Evolutionary conservation across 2,888 invertebrate species (phyloP).

Genomic region (Podabrus alpinus): DNA sequence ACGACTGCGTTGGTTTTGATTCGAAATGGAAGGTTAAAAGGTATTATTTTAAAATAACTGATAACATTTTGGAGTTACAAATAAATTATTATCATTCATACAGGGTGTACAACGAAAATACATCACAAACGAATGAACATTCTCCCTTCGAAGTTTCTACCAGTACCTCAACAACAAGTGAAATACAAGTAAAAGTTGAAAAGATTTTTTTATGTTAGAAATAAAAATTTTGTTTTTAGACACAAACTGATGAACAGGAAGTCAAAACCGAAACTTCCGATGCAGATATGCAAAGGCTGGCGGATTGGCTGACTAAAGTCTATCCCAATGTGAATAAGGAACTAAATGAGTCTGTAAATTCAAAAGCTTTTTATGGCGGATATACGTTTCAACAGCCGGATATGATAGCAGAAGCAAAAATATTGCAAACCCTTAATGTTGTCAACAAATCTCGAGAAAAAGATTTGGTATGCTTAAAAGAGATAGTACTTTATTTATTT

Average conservation of each 20-base stretch:
- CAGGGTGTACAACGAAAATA: slow-evolving; percentile 43
- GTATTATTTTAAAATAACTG: slow-evolving; percentile 30
- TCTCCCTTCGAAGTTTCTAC: slow-evolving; percentile 42
- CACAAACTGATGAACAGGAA: slow-evolving; percentile 52
- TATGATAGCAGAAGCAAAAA: slow-evolving; percentile 41
- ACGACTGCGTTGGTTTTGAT: slow-evolving; percentile 57
- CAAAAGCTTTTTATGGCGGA: slow-evolving; percentile 48
- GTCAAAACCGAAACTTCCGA: slow-evolving; percentile 32
- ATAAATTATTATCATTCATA: neutral
- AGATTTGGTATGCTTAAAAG: slow-evolving; percentile 19
- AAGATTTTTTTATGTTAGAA: neutral
- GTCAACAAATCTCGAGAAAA: slow-evolving; percentile 9
- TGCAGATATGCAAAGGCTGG: slow-evolving; percentile 56
- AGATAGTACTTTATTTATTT: neutral
- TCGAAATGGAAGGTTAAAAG: slow-evolving; percentile 55
- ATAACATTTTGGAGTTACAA: neutral
- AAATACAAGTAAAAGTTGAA: slow-evolving; percentile 38
- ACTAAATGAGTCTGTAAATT: slow-evolving; percentile 51
- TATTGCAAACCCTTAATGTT: slow-evolving; percentile 44
- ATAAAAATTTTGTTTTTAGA: slow-evolving; percentile 35
- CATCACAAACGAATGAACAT: slow-evolving; percentile 48
- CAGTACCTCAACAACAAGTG: slow-evolving; percentile 45
- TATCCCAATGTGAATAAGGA: slow-evolving; percentile 57
- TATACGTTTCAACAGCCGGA: slow-evolving; percentile 35
- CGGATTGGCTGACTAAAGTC: slow-evolving; percentile 56